Percentiles rank a stretch among this genome's conserved stretches.
Conservation (phyloP, 2,113 vertebrate species). For the Perca fluviatilis region DNA sequence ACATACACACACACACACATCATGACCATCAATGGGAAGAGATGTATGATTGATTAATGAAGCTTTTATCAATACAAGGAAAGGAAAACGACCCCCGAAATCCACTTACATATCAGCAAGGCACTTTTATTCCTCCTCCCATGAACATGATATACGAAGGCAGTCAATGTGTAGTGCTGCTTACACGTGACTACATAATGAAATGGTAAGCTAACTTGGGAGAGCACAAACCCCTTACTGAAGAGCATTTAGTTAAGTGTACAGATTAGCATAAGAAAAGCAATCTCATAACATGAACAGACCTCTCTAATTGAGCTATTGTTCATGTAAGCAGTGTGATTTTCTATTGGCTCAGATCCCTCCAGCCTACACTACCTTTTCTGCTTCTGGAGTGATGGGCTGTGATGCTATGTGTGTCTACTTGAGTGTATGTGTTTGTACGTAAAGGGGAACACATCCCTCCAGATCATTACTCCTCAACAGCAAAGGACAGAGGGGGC, state of each 20-base stretch:
- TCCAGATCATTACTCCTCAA: slow-evolving; percentile 66
- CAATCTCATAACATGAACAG: slow-evolving; percentile 75
- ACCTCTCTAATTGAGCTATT: slow-evolving; percentile 78
- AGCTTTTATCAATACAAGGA: slow-evolving; percentile 69
- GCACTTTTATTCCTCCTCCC: slow-evolving; percentile 66
- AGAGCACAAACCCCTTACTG: slow-evolving; percentile 52
- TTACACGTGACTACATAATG: slow-evolving; percentile 71
- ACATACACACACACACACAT: not conserved
- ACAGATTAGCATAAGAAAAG: slow-evolving; percentile 81
- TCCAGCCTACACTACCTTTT: slow-evolving; percentile 19
- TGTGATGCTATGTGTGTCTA: slow-evolving; percentile 24
- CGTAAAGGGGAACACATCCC: slow-evolving; percentile 33
- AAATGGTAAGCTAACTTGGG: slow-evolving; percentile 72
- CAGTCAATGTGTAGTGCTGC: slow-evolving; percentile 54
- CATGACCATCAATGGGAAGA: slow-evolving; percentile 44
- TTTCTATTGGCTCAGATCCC: slow-evolving; percentile 47
- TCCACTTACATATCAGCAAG: slow-evolving; percentile 69
- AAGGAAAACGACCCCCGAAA: slow-evolving; percentile 63
- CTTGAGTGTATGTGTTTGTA: slow-evolving; percentile 27
- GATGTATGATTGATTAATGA: slow-evolving; percentile 71
- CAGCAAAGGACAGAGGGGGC: slow-evolving; percentile 67
- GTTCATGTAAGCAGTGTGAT: slow-evolving; percentile 74
- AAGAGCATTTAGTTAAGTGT: slow-evolving; percentile 79
- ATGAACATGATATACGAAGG: slow-evolving; percentile 73
- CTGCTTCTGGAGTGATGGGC: slow-evolving; percentile 44